Evolutionary conservation across 2,797 vertebrate species (phyloP), one percentile per base, ranked within the genome.

Genomic region (Nyctibius grandis): DNA sequence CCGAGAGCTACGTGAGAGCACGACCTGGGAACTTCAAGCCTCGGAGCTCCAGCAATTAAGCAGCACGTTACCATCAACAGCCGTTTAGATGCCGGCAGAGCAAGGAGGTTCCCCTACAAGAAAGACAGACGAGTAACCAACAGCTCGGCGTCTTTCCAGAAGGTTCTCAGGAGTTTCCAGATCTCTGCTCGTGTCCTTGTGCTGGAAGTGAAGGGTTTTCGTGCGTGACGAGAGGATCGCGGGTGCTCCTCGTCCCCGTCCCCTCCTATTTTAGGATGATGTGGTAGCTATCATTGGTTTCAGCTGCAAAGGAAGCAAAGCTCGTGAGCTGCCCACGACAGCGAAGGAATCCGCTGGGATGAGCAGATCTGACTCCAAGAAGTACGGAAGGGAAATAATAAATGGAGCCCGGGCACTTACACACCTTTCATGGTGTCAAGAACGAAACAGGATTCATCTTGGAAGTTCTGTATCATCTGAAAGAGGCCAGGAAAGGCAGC

Each of bases 381-480:
- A 15, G 42, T 1, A 21, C 0, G 3, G 17, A 7, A 33, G 23
- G 47, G 40, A 48, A 60, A 29, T 0, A 23, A 4, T 10, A 69
- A 17, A 8, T 0, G 3, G 38, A 47, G 18, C 26, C 29, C 1
- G 3, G 60, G n/a, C 17, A 10, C 11, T 9, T n/a, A 74, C 90
- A 0, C 98, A 99, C 99, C 99, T 99, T 99, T 99, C 99, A 99
- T 99, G 85, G 99, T 99, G 98, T 99, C 99, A 98, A 99, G 97
- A 93, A 99, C 97, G 92, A 99, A 99, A 97, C 99, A 99, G 23
- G 99, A 98, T 97, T 99, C 99, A 56, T 99, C 99, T 96, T 99
- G 99, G 97, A 99, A 99, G 97, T 99, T 99, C 96, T 99, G 99
- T 94, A 99, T 99, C 99, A 99, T 99, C 99, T 99, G 98, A 29